phyloP scores from a whole-genome alignment of 2,113 vertebrate species.

The Podarcis muralis region DNA sequence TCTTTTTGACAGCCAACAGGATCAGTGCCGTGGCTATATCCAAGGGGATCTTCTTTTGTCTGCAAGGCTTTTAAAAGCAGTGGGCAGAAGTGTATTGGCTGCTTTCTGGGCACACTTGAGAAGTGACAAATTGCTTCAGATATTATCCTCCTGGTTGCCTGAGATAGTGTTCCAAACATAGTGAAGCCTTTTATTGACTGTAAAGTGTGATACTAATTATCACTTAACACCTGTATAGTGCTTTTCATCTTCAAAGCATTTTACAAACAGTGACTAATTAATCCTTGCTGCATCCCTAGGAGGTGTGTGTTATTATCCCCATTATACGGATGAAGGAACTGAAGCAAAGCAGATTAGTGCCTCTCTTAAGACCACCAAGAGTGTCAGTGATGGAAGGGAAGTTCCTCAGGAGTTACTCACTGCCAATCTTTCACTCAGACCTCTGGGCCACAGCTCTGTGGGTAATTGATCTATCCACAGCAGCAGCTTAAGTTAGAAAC shows the following conservation, averaged over 20 bases:
- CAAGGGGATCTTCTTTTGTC: accelerated
- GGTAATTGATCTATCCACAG: not conserved
- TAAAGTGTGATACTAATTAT: slow-evolving; percentile 71
- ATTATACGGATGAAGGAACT: slow-evolving; percentile 54
- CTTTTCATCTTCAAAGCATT: slow-evolving; percentile 76
- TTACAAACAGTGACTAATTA: slow-evolving; percentile 74
- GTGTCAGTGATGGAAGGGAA: slow-evolving; percentile 11
- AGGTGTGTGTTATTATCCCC: slow-evolving; percentile 62
- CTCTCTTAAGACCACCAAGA: slow-evolving; percentile 33
- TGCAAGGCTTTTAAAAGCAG: slow-evolving; percentile 17
- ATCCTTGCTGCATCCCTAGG: slow-evolving; percentile 62
- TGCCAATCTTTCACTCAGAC: not conserved
- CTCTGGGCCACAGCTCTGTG: not conserved
- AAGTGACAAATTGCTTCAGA: slow-evolving; percentile 56
- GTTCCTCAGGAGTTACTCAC: slow-evolving; percentile 15
- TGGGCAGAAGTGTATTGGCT: not conserved
- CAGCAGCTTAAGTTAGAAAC: slow-evolving; percentile 17
- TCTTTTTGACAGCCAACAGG: not conserved
- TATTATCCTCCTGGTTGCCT: slow-evolving; percentile 58
- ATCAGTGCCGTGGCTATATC: slow-evolving; percentile 10
- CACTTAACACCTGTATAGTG: slow-evolving; percentile 68
- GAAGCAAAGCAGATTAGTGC: slow-evolving; percentile 51
- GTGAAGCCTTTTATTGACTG: slow-evolving; percentile 71
- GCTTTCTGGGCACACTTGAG: slow-evolving; percentile 26
- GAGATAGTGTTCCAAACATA: slow-evolving; percentile 65